Evolutionary conservation across 1,140 invertebrate genomes (phyloP), one percentile per base, ranked within the genome.

Genomic region (Anastrepha ludens): DNA sequence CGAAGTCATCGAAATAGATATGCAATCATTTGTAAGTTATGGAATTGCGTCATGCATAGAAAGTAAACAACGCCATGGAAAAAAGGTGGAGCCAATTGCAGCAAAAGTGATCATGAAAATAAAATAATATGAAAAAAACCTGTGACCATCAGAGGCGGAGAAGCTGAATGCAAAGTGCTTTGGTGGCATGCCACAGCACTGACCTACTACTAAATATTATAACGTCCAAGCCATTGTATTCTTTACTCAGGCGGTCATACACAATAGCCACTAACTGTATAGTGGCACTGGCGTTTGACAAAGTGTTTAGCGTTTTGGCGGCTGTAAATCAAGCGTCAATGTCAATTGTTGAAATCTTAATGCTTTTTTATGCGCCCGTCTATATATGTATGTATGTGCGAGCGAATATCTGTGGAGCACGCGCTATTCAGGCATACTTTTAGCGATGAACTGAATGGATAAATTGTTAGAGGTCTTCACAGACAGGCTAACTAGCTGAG

Each of bases 1-100:
- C 64, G 64, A 67, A 81, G 74, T 81, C 47, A 81, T 81, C n/a
- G 47, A 81, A 81, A 81, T 81, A 81, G 47, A 81, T 55, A 81
- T 81, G 74, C 74, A 81, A 81, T 81, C 74, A 81, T 81, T 6
- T 50, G 17, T 58, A 50, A 81, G 74, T 55, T 81, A 81, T 81
- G 74, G 74, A 81, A 81, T 81, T 81, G 74, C 74, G 47, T 81
- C 74, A 81, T 81, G 44, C 47, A 55, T 81, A 55, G 74, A 81
- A 81, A 81, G 74, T 81, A 81, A 81, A 81, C 47, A 55, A 47
- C 17, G 41, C 41, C 39, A 67, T 67, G 29, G 17, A 74, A 44
- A 74, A 74, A 62, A 15, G 17, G 5, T 62, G 13, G 15, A 47
- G 67, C 13, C 67, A 74, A 44, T 44, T 47, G 15, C 17, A 47